Evolutionary conservation across 2,888 invertebrate species (phyloP), one percentile per base, ranked within the genome.

Genomic region (Adelphocoris suturalis): DNA sequence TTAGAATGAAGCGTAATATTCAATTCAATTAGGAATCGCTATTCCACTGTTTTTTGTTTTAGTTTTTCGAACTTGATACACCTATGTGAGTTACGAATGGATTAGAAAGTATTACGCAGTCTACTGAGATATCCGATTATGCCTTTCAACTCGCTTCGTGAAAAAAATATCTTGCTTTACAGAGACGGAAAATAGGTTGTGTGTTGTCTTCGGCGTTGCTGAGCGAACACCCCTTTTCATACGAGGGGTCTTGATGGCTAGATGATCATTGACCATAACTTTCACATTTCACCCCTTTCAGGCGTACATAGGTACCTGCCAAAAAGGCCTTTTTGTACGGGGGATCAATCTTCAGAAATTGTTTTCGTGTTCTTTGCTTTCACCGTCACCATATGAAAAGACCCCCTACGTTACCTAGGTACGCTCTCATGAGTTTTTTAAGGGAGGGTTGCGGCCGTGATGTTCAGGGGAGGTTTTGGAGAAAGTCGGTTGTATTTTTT

Each of bases 401-500:
- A 61, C 11, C 68, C 23, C 68, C 23, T 7, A 3, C 68, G 68
- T 68, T 68, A 23, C 68, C 68, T 23, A 68, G 27, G 23, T 57
- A n/a, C 57, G 57, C 57, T 57, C 37, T 52, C 52, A 52, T 16
- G 52, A 52, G 52, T 68, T 68, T 68, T 68, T 61, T 61, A 61
- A 27, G 23, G 68, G 68, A 5, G 11, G 68, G 13, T 23, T 23
- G 5, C 68, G 68, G 11, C 23, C 23, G 68, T 23, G 68, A 68
- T 68, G 68, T 68, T 23, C 5, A 23, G 23, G 37, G 68, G 68
- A 23, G 68, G 68, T 68, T 68, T 68, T 19, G 48, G 86, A 75
- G 86, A 86, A 86, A 86, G 86, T 86, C 48, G 86, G 75, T 12
- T 47, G 75, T 23, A 46, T 86, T 86, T 82, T 76, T 86, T 86